Evolutionary conservation across 2,113 vertebrate genomes (phyloP), one percentile per base, ranked within the genome.

Genomic region (Pitta sordida): DNA sequence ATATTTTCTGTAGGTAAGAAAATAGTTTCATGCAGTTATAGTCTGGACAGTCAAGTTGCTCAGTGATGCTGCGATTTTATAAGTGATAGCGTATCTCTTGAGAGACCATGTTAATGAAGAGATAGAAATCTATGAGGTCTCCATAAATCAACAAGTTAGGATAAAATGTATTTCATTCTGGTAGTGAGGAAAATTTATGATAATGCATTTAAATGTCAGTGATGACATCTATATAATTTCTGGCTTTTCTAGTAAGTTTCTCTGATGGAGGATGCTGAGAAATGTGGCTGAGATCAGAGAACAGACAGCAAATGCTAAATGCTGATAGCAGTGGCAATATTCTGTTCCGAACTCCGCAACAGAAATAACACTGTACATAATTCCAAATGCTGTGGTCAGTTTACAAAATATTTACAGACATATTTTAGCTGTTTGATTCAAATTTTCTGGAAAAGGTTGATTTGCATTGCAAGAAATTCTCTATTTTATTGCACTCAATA

Each of bases 71-170:
- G 23, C 34, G 55, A 6, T n/a, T 55, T 48, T 59, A 13, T 3
- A 2, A 55, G 15, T 14, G 68, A 32, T 1, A 69, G 10, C 1
- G 0, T 18, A 32, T 1, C 12, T 62, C 41, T 65, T 1, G 1
- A 39, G 41, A 69, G 9, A 34, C 22, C 7, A 8, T 20, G 43
- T 3, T 85, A 43, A 43, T 34, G 9, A 59, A 82, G 13, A 74
- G 13, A 69, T 0, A 49, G 36, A 83, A n/a, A 85, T 4, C 56
- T 76, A 2, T 60, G 30, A 76, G 7, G 12, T 65, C 17, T 51
- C 20, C 34, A 37, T 4, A 52, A 27, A 41, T 36, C 27, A 19
- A 17, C 36, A 71, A 68, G 4, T 4, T 44, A 68, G 23, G n/a
- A 64, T 6, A 68, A 83, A 76, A n/a, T 62, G 7, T 43, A 20